These are phyloP conservation scores for Xiphophorus maculatus DNA, from an alignment of 2,113 vertebrate species.

Conservation along the genomic window DNA sequence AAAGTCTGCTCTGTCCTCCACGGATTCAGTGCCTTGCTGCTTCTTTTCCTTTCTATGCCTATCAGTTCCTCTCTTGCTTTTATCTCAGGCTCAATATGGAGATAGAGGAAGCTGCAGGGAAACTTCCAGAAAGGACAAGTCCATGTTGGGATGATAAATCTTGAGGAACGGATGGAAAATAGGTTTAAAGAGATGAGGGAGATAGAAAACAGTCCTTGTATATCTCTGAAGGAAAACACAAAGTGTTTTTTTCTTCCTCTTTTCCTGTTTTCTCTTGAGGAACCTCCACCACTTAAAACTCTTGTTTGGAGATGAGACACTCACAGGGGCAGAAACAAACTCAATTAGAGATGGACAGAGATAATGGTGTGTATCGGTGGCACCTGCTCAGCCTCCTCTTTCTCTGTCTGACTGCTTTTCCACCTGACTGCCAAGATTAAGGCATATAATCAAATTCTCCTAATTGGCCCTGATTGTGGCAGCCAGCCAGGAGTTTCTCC, in stretches of 20 bases:
- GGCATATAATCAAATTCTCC: constrained; percentile 62
- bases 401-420: constrained; percentile 47
- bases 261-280: neutral
- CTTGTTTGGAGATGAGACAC: constrained; percentile 13
- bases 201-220: neutral
- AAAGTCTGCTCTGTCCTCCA: constrained; percentile 31
- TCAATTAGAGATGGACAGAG: constrained; percentile 51
- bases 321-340: constrained; percentile 35
- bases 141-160: constrained; percentile 6
- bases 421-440: constrained; percentile 65
- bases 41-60: neutral
- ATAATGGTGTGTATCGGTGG: constrained; percentile 54
- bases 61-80: constrained; percentile 16
- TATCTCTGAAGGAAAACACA: constrained; percentile 12
- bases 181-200: neutral
- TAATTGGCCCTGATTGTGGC: constrained; percentile 62
- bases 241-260: neutral
- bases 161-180: neutral
- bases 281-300: neutral
- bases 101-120: constrained; percentile 13
- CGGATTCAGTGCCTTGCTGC: constrained; percentile 4
- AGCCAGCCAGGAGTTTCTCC: constrained; percentile 27
- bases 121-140: neutral
- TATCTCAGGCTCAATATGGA: constrained; percentile 32
- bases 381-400: constrained; percentile 59